Evolutionary conservation across 2,113 vertebrate species (phyloP), one percentile per base, ranked within the genome.

Genomic region (Hydrolagus affinis): DNA sequence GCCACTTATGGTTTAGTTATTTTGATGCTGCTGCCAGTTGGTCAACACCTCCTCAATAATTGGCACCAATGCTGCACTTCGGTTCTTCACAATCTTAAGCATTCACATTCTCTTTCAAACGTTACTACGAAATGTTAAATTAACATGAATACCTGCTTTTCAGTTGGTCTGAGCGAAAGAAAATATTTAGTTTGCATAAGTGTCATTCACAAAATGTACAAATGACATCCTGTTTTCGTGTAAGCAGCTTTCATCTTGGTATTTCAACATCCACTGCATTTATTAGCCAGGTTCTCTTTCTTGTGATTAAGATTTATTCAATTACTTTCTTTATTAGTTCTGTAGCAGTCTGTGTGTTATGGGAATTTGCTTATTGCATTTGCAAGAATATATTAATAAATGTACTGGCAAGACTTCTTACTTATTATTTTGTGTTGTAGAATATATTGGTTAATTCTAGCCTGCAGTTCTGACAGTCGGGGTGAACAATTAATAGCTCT

Each of bases 11-110:
- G 3, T 68, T 83, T 78, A 25, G 76, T 62, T 68, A 83, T 32
- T 66, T 64, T 64, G 77, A 30, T 83, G 17, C 10, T 30, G 4
- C 62, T 66, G 25, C 15, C 17, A 66, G 3, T 32, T 66, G 78
- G 28, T 66, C 25, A 83, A 83, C 60, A 83, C 62, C 59, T 83
- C 78, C 78, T 32, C 78, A 21, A 8, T 32, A 83, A 83, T 83
- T 83, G 60, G 60, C 62, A 83, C 28, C 59, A 30, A 23, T 64
- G 32, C 21, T 62, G 66, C 66, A 68, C 17, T 21, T 66, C 15
- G 66, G 66, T 66, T 62, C 23, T 62, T 21, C 59, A 80, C 3
- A 14, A 60, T 62, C 60, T 80, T 60, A n/a, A 78, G 17, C 30
- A 64, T 25, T 0, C 30, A 15, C 76, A 25, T 25, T 80, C 64